Percentiles rank a stretch among this genome's conserved stretches.
phyloP scores from a whole-genome alignment of 1,140 invertebrate species.

The Xylocopa sonorina region DNA sequence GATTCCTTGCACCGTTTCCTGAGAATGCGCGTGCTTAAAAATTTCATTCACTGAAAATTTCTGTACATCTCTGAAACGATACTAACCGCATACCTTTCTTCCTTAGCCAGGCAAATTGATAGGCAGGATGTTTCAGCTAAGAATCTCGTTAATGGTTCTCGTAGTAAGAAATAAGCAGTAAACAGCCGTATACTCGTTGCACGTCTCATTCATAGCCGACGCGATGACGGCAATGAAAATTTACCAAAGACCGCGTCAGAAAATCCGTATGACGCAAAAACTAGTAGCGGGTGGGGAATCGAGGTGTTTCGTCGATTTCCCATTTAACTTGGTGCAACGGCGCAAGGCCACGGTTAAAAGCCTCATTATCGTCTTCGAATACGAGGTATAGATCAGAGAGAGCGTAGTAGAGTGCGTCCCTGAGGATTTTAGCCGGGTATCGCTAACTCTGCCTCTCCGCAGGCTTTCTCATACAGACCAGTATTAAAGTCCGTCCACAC shows the following conservation, averaged over 20 bases:
- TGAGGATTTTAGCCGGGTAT: conserved; percentile 42
- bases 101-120: no score
- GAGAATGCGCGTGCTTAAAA: not conserved
- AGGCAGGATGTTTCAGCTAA: no score
- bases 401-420: conserved; percentile 44
- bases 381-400: conserved; percentile 44
- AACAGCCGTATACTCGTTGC: no score
- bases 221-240: conserved; percentile 16
- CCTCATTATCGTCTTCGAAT: conserved; percentile 61
- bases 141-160: no score
- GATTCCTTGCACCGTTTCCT: not conserved
- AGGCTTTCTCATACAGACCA: conserved; percentile 56
- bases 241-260: not conserved
- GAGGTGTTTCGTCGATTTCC: conserved; percentile 50
- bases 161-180: not conserved
- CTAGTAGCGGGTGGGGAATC: no score
- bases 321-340: conserved; percentile 35
- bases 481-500: conserved; percentile 13
- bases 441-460: conserved; percentile 11
- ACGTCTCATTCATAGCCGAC: not conserved
- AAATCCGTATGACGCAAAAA: conserved; percentile 11
- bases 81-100: no score
- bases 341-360: conserved; percentile 57
- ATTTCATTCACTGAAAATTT: not conserved
- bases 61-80: no score